These are phyloP conservation scores for Ardeotis arabs DNA, from an alignment of 2,113 vertebrate genomes.

Conservation along the genomic window DNA sequence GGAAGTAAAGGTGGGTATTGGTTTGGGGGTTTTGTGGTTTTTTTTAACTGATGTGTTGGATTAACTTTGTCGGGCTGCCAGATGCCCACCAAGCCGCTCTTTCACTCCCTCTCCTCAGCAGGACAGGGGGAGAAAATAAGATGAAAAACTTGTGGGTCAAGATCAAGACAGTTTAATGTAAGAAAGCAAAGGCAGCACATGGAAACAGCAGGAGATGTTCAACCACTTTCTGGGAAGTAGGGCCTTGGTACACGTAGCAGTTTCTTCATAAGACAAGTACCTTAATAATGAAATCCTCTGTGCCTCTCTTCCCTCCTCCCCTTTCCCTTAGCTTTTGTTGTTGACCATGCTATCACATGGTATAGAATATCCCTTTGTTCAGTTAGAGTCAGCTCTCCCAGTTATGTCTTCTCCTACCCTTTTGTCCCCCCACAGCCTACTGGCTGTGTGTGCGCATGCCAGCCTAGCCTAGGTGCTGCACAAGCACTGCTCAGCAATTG, in stretches of 20 bases:
- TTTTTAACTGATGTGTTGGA: background rate
- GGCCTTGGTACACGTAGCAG: background rate
- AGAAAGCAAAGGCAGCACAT: background rate
- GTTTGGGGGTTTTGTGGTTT: background rate
- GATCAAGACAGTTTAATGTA: background rate
- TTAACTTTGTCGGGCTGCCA: background rate
- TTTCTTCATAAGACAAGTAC: background rate
- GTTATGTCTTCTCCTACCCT: background rate
- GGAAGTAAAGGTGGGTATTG: background rate
- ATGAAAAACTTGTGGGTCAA: background rate
- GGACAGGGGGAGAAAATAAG: background rate
- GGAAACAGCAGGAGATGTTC: background rate
- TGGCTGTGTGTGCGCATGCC: too few species aligned
- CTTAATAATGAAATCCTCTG: background rate
- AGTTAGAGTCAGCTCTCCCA: background rate
- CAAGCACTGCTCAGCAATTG: background rate
- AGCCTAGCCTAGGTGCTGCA: background rate
- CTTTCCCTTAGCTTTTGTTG: background rate
- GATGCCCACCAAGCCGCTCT: background rate
- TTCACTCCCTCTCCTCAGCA: background rate
- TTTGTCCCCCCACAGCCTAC: fast-evolving
- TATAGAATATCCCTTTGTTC: background rate
- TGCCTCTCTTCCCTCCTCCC: background rate
- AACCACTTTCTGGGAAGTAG: background rate
- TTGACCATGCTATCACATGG: background rate